A percentile compares a stretch with the other conserved stretches of the same genome.
These are phyloP conservation scores for Aphelenchoides besseyi DNA, from an alignment of 1,140 invertebrate genomes.

Conservation along the genomic window DNA sequence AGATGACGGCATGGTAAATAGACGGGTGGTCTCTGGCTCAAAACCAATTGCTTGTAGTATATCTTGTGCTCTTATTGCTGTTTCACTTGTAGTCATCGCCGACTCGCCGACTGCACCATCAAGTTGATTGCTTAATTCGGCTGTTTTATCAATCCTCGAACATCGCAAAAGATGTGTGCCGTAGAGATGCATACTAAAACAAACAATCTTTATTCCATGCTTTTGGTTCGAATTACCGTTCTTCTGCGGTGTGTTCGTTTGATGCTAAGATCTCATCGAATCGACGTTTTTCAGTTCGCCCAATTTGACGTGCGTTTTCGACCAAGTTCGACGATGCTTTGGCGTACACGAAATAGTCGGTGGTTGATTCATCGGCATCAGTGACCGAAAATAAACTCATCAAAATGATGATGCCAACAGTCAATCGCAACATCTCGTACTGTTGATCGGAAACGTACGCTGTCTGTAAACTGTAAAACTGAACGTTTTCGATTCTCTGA, in stretches of 20 bases:
- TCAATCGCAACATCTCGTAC: too few species aligned
- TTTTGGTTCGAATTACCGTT: not conserved
- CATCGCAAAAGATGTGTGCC: not conserved
- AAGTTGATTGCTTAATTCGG: not conserved
- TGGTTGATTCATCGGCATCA: too few species aligned
- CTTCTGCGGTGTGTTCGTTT: not conserved
- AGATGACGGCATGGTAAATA: constrained; percentile 21
- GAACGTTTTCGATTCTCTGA: too few species aligned
- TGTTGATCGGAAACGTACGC: too few species aligned
- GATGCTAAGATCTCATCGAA: not conserved
- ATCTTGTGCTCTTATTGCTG: not conserved
- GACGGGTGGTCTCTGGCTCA: constrained; percentile 11
- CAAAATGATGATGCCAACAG: too few species aligned
- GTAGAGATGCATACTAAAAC: not conserved
- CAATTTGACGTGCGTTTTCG: not conserved
- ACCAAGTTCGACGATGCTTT: not conserved
- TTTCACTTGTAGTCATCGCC: not conserved
- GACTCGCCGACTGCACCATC: not conserved
- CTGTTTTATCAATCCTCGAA: not conserved
- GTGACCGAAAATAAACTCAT: too few species aligned
- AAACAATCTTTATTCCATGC: not conserved
- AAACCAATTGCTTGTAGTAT: constrained; percentile 6
- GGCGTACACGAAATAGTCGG: not conserved
- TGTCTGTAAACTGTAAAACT: too few species aligned
- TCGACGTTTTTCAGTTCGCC: not conserved